phyloP scores from a whole-genome alignment of 2,797 vertebrate genomes.

The Esox lucius region DNA sequence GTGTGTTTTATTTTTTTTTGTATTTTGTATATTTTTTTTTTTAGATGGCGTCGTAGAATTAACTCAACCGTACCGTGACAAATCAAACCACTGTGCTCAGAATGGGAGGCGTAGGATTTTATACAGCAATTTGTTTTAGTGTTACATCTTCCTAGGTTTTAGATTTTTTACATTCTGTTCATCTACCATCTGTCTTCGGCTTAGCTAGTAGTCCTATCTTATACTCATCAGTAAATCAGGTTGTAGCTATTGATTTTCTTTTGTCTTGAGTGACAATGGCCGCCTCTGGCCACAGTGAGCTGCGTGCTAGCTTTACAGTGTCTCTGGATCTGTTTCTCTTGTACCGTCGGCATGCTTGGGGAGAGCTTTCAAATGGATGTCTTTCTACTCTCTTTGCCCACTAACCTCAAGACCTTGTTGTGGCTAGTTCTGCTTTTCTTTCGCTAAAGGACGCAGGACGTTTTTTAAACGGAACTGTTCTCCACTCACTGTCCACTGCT shows the following conservation, averaged over 20 bases:
- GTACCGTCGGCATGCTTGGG: neutral
- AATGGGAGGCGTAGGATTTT: no score
- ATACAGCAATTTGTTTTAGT: neutral
- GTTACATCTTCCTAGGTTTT: neutral
- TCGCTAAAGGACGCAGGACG: no score
- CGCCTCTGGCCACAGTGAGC: neutral
- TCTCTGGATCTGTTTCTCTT: neutral
- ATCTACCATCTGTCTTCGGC: neutral
- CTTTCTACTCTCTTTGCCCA: conserved; percentile 4
- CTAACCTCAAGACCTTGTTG: no score
- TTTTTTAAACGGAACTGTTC: no score
- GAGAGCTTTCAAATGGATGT: neutral
- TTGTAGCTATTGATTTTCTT: conserved; percentile 10
- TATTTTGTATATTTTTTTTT: conserved; percentile 9
- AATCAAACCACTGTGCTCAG: neutral
- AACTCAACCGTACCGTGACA: neutral
- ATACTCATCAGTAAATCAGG: neutral
- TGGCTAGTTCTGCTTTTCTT: no score
- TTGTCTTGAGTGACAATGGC: conserved; percentile 32
- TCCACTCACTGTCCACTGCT: no score
- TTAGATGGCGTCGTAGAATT: no score
- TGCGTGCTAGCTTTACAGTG: conserved; percentile 33
- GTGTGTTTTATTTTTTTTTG: no score
- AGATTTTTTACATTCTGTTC: neutral
- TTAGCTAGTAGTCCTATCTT: neutral